These are phyloP conservation scores for Diaprepes abbreviatus DNA, from an alignment of 2,888 invertebrate species.

Conservation along the genomic window DNA sequence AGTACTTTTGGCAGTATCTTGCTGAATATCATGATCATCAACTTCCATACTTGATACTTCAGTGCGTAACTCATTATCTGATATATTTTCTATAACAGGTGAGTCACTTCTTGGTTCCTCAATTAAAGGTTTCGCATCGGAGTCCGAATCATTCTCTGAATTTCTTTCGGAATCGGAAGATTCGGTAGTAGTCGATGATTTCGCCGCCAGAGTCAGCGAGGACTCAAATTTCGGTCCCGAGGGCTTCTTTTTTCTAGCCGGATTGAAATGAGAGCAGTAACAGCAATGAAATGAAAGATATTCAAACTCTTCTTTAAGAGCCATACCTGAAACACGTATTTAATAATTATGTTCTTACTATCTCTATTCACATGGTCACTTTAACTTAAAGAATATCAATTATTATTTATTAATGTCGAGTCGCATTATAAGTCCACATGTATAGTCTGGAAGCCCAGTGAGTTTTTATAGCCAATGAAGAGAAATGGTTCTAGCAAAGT, in stretches of 20 bases:
- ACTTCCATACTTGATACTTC: slow-evolving; percentile 25
- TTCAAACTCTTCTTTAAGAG: slow-evolving; percentile 79
- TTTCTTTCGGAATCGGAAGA: slow-evolving; percentile 64
- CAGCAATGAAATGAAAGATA: slow-evolving; percentile 90
- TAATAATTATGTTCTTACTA: too few species aligned
- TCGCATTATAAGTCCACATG: too few species aligned
- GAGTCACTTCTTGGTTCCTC: slow-evolving; percentile 46
- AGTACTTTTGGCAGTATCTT: slow-evolving; percentile 15
- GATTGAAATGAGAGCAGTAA: slow-evolving; percentile 89
- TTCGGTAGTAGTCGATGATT: slow-evolving; percentile 39
- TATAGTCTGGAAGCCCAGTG: too few species aligned
- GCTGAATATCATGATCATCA: not conserved
- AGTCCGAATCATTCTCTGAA: slow-evolving; percentile 53
- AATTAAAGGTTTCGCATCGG: slow-evolving; percentile 44
- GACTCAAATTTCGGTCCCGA: slow-evolving; percentile 76
- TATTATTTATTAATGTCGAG: too few species aligned
- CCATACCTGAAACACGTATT: slow-evolving; percentile 76
- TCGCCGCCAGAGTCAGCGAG: slow-evolving; percentile 34
- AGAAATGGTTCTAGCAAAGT: too few species aligned
- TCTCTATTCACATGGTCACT: too few species aligned
- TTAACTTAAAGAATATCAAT: too few species aligned
- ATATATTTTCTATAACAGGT: slow-evolving; percentile 55
- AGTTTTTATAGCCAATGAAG: too few species aligned
- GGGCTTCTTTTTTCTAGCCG: slow-evolving; percentile 89
- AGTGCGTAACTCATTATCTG: slow-evolving; percentile 50